Evolutionary conservation across 2,113 vertebrate genomes (phyloP).

Genomic region (Vimba vimba): DNA sequence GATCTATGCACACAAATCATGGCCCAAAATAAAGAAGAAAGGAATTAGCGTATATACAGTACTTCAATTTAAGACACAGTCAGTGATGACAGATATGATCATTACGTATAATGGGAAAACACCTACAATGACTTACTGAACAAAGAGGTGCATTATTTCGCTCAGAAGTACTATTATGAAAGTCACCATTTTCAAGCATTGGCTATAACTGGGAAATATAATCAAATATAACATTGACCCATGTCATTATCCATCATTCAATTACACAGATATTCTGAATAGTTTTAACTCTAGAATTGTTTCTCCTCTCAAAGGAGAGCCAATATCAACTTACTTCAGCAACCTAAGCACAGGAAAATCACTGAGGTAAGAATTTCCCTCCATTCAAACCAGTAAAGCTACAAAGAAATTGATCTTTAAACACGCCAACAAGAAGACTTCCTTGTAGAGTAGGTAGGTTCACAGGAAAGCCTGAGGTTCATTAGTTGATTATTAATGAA

Average conservation of each 20-base stretch:
- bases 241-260: neutral
- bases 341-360: slow-evolving; percentile 1
- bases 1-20: neutral
- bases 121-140: slow-evolving; percentile 18
- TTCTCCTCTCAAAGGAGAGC: neutral
- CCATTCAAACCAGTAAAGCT: neutral
- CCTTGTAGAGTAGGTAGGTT: slow-evolving; percentile 16
- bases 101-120: slow-evolving; percentile 20
- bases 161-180: neutral
- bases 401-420: neutral
- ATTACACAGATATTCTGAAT: neutral
- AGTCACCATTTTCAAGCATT: neutral
- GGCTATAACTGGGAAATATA: slow-evolving; percentile 16
- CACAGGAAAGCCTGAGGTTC: slow-evolving; percentile 40
- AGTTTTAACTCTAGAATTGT: neutral
- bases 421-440: slow-evolving; percentile 6
- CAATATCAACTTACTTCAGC: slow-evolving; percentile 25
- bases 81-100: slow-evolving; percentile 6
- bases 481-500: slow-evolving; percentile 55
- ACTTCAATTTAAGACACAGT: neutral
- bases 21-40: neutral
- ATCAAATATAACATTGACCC: neutral
- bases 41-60: neutral
- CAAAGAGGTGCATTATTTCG: slow-evolving; percentile 27
- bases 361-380: slow-evolving; percentile 30